A percentile compares a stretch with the other conserved stretches of the same genome.
Evolutionary conservation across 2,797 vertebrate genomes (phyloP).

Genomic region (Cheirogaleus major): DNA sequence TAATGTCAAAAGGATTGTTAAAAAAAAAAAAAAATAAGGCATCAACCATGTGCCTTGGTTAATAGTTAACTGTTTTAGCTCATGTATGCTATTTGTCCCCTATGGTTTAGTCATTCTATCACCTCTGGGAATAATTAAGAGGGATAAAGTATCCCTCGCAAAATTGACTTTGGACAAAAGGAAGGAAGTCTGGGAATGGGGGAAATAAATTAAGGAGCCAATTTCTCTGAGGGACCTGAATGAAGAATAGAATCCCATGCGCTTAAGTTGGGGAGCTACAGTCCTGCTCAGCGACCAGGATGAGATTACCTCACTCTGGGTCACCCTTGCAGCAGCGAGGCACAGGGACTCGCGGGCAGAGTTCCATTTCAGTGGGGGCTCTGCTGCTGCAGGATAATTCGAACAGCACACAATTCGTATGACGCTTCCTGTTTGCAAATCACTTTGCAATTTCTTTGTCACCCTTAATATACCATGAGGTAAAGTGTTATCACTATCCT

Average conservation of each 20-base stretch:
- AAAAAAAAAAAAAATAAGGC: neutral
- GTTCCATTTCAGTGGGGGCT: neutral
- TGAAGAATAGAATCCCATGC: neutral
- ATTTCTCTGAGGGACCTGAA: neutral
- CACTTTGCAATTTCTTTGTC: conserved; percentile 31
- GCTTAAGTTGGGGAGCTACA: neutral
- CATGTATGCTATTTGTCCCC: neutral
- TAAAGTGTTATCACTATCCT: conserved; percentile 67
- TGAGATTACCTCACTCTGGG: neutral
- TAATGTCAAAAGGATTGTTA: neutral
- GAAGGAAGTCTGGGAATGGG: neutral
- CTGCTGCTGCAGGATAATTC: neutral
- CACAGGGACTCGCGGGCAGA: neutral
- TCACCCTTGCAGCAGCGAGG: neutral
- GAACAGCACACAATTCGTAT: neutral
- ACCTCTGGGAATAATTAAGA: neutral
- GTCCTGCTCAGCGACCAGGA: neutral
- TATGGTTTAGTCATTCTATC: neutral
- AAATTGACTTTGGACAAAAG: neutral
- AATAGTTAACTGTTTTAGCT: neutral
- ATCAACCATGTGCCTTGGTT: neutral
- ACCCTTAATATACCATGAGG: conserved; percentile 56
- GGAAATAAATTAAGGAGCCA: neutral
- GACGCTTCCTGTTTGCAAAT: conserved; percentile 33
- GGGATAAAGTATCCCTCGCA: neutral